Base-by-base conservation (phyloP, 2,888 invertebrate species). In the Alloplasta piceator region DNA sequence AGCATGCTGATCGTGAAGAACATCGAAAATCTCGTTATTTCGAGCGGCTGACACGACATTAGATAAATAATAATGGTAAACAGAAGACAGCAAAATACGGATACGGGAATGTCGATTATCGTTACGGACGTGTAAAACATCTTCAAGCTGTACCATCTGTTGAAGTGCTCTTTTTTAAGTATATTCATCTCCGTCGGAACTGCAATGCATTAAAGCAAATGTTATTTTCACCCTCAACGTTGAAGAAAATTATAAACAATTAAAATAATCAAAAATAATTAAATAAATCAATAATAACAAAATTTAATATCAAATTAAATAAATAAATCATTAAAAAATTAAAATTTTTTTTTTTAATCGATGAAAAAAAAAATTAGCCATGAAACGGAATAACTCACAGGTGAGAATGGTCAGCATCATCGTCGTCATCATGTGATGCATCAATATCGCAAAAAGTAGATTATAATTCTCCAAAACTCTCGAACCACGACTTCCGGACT, bases 351-450 rank as follows among this genome's bases (percentile, higher is more conserved):
- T n/a, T n/a, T n/a, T n/a, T n/a, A n/a, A n/a, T n/a, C n/a, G n/a
- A n/a, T n/a, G n/a, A 16, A 12, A 46, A 39, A 66, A 61, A n/a
- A 50, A 7, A 58, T 4, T 36, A 46, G 46, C 26, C 26, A 26
- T 26, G 26, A 26, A 26, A 26, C 26, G 67, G 5, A 36, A 6
- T 48, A 81, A 94, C 96, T 94, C 93, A 97, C 97, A 97, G 9
- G 97, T 97, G 43, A 97, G 94, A 81, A 97, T 96, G 0, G 97
- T 97, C 16, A 97, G 93, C 97, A 97, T 97, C 97, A 97, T 97
- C 0, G 97, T 96, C 1, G 97, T 96, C 96, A 97, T 97, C 94
- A 97, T 98, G 87, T 98, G 96, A 92, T 98, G 98, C 94, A 98
- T 97, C 78, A 98, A 94, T 86, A 98, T 97, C 43, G 98, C 96